phyloP scores from a whole-genome alignment of 1,140 invertebrate genomes.

The Temnothorax curvispinosus region DNA sequence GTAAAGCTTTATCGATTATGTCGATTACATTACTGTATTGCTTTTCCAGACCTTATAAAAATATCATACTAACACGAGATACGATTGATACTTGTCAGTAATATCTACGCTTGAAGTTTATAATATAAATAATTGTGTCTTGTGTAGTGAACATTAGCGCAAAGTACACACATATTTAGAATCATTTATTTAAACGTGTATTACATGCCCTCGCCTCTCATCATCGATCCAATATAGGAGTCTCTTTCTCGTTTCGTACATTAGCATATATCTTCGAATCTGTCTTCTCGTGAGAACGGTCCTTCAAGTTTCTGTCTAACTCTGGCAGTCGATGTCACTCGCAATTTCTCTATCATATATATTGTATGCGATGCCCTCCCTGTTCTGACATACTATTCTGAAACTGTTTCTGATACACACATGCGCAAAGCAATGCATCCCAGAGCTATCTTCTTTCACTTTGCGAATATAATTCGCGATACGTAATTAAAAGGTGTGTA shows the following conservation, averaged over 20 bases:
- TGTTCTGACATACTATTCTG: not conserved
- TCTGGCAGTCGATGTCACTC: conserved; percentile 23
- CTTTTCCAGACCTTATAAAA: conserved; percentile 1
- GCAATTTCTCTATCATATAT: not conserved
- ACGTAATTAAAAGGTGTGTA: not conserved
- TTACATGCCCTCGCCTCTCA: not conserved
- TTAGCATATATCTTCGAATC: conserved; percentile 33
- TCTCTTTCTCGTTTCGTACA: not conserved
- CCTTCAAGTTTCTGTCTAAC: conserved; percentile 34
- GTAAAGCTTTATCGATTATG: not conserved
- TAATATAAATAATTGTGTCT: not conserved
- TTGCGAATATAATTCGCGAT: not conserved
- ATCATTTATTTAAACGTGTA: not conserved
- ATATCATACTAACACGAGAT: not conserved
- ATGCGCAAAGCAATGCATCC: not conserved
- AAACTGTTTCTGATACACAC: not conserved
- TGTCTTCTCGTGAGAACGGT: not conserved
- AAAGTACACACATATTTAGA: not conserved
- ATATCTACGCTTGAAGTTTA: conserved; percentile 13
- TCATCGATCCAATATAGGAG: not conserved
- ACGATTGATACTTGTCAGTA: not conserved
- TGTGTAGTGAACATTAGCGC: not conserved
- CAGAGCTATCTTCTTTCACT: not conserved
- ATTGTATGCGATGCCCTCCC: not conserved
- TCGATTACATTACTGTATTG: not conserved